Evolutionary conservation across 2,113 vertebrate genomes (phyloP).

Genomic region (Cyprinus carpio): DNA sequence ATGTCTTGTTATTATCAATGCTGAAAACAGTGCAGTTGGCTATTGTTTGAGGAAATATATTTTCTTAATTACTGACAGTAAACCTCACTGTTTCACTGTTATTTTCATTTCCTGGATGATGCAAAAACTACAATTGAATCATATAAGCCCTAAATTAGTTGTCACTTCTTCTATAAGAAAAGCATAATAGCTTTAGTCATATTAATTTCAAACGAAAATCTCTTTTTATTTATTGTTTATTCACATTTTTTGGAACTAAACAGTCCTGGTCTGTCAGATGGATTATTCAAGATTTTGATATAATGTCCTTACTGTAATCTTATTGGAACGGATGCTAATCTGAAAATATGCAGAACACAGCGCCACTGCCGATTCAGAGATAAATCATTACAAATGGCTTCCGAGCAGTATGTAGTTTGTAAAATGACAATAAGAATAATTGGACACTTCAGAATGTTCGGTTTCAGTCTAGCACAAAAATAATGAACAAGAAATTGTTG

Average conservation of each 20-base stretch:
- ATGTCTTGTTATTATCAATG: not conserved
- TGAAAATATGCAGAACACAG: conserved; percentile 36
- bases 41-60: not conserved
- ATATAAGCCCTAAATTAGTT: not conserved
- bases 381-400: conserved; percentile 30
- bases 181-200: not conserved
- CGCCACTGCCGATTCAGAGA: not conserved
- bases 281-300: conserved; percentile 34
- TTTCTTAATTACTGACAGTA: not conserved
- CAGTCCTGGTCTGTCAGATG: not conserved
- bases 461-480: not conserved
- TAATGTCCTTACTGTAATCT: conserved; percentile 52
- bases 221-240: not conserved
- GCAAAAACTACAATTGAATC: not conserved
- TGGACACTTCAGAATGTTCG: conserved; percentile 12
- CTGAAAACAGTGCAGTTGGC: not conserved
- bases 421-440: conserved; percentile 10
- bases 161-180: not conserved
- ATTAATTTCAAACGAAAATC: not conserved
- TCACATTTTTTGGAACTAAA: not conserved
- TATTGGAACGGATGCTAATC: conserved; percentile 41
- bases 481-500: not conserved
- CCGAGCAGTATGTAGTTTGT: not conserved
- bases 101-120: not conserved
- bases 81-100: not conserved